phyloP scores from a whole-genome alignment of 2,888 invertebrate genomes.

The Caenorhabditis imperialis region DNA sequence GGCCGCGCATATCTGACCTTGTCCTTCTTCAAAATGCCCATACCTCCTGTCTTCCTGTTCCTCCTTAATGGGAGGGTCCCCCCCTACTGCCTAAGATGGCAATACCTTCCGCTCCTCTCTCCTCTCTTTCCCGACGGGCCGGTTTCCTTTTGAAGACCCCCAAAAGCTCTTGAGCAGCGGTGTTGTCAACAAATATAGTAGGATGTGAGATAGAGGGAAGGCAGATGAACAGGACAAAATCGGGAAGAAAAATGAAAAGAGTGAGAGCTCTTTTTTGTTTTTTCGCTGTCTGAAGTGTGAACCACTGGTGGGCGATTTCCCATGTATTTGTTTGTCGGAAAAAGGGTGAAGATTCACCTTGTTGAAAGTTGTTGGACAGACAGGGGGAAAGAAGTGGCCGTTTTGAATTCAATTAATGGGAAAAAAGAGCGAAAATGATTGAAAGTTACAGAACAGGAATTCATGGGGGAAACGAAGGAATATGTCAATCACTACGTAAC shows the following conservation, averaged over 20 bases:
- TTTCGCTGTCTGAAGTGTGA: conserved; percentile 22
- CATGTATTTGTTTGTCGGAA: conserved; percentile 39
- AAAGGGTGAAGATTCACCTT: too few species aligned
- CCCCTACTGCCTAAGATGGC: conserved; percentile 39
- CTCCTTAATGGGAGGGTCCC: conserved; percentile 24
- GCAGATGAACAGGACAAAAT: conserved; percentile 50
- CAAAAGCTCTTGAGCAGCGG: conserved; percentile 37
- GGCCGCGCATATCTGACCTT: conserved; percentile 54
- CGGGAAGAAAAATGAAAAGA: conserved; percentile 26
- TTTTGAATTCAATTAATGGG: conserved; percentile 39
- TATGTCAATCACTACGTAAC: conserved; percentile 22
- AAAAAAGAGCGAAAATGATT: conserved; percentile 39
- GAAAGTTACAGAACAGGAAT: conserved; percentile 45
- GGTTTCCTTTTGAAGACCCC: conserved; percentile 47
- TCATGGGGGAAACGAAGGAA: neutral
- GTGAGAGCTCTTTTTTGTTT: conserved; percentile 28
- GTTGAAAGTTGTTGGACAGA: conserved; percentile 15
- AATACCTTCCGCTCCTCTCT: too few species aligned
- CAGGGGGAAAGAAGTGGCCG: too few species aligned
- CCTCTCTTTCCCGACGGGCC: conserved; percentile 6
- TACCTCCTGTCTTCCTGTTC: conserved; percentile 14
- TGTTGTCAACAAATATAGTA: conserved; percentile 55
- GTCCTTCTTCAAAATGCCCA: conserved; percentile 53
- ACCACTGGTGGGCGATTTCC: conserved; percentile 6
- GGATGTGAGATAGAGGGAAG: conserved; percentile 34